Conservation (phyloP, 2,113 vertebrate species). For the Triplophysa siluroides region DNA sequence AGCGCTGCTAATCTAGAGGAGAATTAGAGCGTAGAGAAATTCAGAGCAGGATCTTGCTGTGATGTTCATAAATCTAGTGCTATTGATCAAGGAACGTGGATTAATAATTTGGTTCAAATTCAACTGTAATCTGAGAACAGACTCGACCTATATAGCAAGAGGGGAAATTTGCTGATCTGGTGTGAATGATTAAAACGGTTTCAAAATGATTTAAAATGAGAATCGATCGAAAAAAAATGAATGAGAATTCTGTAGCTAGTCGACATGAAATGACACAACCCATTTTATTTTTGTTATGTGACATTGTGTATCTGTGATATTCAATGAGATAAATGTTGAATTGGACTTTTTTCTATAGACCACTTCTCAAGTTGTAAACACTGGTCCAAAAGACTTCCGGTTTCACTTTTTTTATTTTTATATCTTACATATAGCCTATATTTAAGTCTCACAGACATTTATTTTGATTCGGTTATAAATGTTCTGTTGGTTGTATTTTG, state of each 20-base stretch:
- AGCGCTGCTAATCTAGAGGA: constrained; percentile 40
- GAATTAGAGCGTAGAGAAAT: constrained; percentile 28
- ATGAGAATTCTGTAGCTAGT: neutral
- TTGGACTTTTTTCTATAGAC: too few relatives aligned
- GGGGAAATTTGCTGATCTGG: neutral
- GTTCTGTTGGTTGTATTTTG: too few relatives aligned
- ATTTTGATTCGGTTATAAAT: too few relatives aligned
- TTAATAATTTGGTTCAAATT: constrained; percentile 13
- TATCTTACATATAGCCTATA: too few relatives aligned
- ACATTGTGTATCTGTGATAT: neutral
- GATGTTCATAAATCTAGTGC: constrained; percentile 7
- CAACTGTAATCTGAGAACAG: constrained; percentile 13
- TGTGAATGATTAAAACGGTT: neutral
- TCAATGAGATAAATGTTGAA: too few relatives aligned
- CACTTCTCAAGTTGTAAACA: too few relatives aligned
- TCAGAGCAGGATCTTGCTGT: constrained; percentile 16
- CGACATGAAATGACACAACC: neutral
- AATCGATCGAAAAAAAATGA: neutral
- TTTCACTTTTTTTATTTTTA: too few relatives aligned
- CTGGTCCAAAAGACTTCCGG: too few relatives aligned
- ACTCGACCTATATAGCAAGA: neutral
- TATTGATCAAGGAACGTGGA: constrained; percentile 8
- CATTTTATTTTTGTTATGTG: neutral
- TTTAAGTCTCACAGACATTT: too few relatives aligned
- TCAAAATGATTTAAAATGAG: neutral